phyloP scores from a whole-genome alignment of 2,113 vertebrate genomes.

The Cyphomyrus discorhynchus region DNA sequence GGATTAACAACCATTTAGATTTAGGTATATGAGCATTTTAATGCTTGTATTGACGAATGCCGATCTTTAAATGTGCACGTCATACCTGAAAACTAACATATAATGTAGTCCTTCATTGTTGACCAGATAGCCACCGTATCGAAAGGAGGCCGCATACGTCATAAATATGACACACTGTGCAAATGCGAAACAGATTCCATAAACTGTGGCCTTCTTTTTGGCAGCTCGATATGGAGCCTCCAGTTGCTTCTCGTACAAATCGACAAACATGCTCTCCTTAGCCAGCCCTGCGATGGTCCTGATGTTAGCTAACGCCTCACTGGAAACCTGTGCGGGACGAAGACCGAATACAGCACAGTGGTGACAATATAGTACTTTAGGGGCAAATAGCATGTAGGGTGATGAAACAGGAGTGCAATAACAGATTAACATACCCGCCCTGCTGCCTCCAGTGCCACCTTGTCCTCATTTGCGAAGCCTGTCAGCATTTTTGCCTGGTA shows the following conservation, averaged over 20 bases:
- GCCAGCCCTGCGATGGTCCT: slow-evolving; percentile 64
- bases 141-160: slow-evolving; percentile 62
- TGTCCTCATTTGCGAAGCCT: slow-evolving; percentile 63
- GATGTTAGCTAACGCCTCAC: slow-evolving; percentile 64
- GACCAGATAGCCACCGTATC: slow-evolving; percentile 66
- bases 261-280: slow-evolving; percentile 60
- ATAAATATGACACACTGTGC: slow-evolving; percentile 61
- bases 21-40: not conserved
- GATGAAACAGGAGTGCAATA: not conserved
- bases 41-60: not conserved
- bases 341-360: not conserved
- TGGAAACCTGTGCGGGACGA: slow-evolving; percentile 51
- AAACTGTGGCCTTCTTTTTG: slow-evolving; percentile 56
- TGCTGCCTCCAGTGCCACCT: slow-evolving; percentile 57
- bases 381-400: not conserved
- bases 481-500: slow-evolving; percentile 64
- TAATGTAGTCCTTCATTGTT: slow-evolving; percentile 52
- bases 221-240: slow-evolving; percentile 50
- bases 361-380: not conserved
- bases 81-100: slow-evolving; percentile 64
- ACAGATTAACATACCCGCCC: slow-evolving; percentile 50
- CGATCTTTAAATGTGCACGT: not conserved
- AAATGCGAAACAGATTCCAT: slow-evolving; percentile 62
- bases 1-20: not conserved
- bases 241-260: slow-evolving; percentile 53